Conservation (phyloP, 2,113 vertebrate species). For the Archocentrus centrarchus region DNA sequence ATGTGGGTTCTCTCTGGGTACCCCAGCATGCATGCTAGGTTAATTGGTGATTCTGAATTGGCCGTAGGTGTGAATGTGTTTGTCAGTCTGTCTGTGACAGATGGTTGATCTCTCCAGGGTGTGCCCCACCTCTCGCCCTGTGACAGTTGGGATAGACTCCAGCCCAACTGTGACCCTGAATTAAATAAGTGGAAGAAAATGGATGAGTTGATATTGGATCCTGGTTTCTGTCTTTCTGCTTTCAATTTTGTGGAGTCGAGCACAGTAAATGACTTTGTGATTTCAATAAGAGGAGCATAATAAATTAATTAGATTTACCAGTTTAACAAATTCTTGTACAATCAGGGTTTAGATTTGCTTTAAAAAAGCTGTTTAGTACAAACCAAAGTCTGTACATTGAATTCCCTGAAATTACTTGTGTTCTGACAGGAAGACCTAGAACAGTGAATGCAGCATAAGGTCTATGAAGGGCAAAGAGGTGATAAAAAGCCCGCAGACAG, state of each 20-base stretch:
- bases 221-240: not conserved
- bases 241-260: not conserved
- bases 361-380: not conserved
- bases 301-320: too few relatives aligned
- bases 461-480: not conserved
- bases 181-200: not conserved
- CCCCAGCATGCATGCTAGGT: not conserved
- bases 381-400: not conserved
- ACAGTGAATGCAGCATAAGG: not conserved
- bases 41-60: not conserved
- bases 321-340: fast-evolving
- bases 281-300: too few relatives aligned
- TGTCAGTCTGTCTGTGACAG: not conserved
- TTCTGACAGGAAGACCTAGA: not conserved
- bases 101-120: not conserved
- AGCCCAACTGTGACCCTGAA: not conserved
- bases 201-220: not conserved
- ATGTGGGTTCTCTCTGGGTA: fast-evolving
- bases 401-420: not conserved
- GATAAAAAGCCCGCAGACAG: not conserved
- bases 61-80: not conserved
- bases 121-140: not conserved
- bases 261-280: not conserved
- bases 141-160: not conserved
- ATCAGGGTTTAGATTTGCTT: not conserved